Evolutionary conservation across 2,113 vertebrate species (phyloP).

Genomic region (Hemiscyllium ocellatum): DNA sequence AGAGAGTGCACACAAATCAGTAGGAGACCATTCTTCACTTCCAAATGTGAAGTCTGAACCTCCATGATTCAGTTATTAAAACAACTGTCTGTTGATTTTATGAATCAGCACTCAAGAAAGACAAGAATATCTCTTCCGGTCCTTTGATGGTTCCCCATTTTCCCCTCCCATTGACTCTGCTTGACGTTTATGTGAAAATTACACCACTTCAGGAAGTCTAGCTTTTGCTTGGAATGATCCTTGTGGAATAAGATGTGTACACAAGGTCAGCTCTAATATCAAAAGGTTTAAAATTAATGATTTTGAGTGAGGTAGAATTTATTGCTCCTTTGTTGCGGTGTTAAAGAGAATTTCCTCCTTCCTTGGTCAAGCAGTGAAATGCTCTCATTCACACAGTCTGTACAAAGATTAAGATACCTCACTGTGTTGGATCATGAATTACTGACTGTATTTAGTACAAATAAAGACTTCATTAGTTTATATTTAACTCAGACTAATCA

Average conservation of each 20-base stretch:
- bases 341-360: background rate
- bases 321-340: constrained; percentile 56
- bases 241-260: constrained; percentile 49
- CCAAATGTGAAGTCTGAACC: constrained; percentile 38
- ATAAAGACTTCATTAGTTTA: background rate
- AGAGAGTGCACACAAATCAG: constrained; percentile 26
- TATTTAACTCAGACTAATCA: background rate
- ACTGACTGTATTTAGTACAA: background rate
- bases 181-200: constrained; percentile 46
- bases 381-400: background rate
- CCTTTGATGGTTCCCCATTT: background rate
- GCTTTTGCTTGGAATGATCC: constrained; percentile 48
- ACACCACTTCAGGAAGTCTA: constrained; percentile 45
- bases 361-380: background rate
- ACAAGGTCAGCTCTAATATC: constrained; percentile 61
- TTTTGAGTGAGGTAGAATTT: constrained; percentile 70
- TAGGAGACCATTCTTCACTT: constrained; percentile 17
- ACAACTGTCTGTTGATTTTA: constrained; percentile 39
- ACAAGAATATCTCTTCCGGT: constrained; percentile 38
- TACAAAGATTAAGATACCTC: background rate
- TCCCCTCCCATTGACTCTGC: background rate
- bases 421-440: constrained; percentile 10
- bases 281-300: constrained; percentile 69
- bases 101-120: constrained; percentile 39
- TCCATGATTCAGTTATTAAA: constrained; percentile 40